These are phyloP conservation scores for Marronus borbonicus DNA, from an alignment of 2,888 invertebrate species.

Conservation along the genomic window DNA sequence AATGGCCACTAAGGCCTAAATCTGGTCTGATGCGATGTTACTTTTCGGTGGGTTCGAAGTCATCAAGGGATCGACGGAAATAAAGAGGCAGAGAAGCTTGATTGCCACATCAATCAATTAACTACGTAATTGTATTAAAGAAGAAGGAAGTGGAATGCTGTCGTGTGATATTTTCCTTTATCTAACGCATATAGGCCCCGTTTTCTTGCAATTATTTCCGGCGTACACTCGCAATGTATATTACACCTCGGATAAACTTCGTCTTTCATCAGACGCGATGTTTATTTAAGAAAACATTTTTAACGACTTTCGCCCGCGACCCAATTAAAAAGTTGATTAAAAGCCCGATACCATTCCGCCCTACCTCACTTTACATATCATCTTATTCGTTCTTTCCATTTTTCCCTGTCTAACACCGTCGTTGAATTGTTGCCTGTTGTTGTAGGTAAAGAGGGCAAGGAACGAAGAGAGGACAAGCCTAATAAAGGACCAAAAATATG, in stretches of 20 bases:
- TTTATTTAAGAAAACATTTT: constrained; percentile 14
- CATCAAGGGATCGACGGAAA: too few relatives aligned
- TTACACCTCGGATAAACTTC: neutral
- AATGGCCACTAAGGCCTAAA: too few relatives aligned
- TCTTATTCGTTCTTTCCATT: neutral
- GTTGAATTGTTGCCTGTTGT: constrained; percentile 2
- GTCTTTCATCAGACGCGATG: neutral
- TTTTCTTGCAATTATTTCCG: too few relatives aligned
- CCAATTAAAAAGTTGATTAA: constrained; percentile 45
- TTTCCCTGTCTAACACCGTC: neutral
- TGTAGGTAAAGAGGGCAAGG: constrained; percentile 49
- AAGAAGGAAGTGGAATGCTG: too few relatives aligned
- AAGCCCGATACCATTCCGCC: constrained; percentile 2
- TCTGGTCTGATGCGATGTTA: too few relatives aligned
- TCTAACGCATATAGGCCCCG: too few relatives aligned
- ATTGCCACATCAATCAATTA: too few relatives aligned
- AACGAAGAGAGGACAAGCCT: constrained; percentile 42
- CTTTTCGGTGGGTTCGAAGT: too few relatives aligned
- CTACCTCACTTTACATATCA: neutral
- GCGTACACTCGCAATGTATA: too few relatives aligned
- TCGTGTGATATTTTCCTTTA: too few relatives aligned
- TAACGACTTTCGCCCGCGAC: constrained; percentile 26
- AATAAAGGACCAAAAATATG: constrained; percentile 66
- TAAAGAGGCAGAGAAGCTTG: too few relatives aligned
- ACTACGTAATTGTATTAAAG: too few relatives aligned